These are phyloP conservation scores for Caenorhabditis parvicauda DNA, from an alignment of 2,888 invertebrate species.

Conservation along the genomic window DNA sequence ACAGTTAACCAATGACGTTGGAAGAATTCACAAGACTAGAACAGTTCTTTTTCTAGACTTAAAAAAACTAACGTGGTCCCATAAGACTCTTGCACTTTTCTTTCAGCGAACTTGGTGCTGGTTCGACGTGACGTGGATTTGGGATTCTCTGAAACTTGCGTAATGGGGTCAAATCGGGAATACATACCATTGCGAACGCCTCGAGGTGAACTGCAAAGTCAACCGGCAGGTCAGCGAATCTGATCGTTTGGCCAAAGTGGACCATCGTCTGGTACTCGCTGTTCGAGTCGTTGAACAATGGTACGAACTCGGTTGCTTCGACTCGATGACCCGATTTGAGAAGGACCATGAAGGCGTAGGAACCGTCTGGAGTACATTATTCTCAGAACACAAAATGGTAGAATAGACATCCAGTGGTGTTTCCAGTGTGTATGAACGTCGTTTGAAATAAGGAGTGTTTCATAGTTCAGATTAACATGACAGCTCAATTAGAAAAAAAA, in stretches of 20 bases:
- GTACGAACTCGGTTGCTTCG: constrained; percentile 37
- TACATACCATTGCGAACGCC: constrained; percentile 43
- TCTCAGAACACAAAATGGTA: too few relatives aligned
- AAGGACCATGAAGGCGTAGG: constrained; percentile 35
- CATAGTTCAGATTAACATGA: too few relatives aligned
- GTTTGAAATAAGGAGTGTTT: too few relatives aligned
- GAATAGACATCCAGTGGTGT: too few relatives aligned
- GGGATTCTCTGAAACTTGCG: constrained; percentile 8
- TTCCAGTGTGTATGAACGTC: too few relatives aligned
- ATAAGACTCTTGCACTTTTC: constrained; percentile 20
- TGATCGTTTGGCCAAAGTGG: constrained; percentile 29
- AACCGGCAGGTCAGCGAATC: constrained; percentile 40
- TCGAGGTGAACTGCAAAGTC: constrained; percentile 42
- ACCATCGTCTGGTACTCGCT: constrained; percentile 6
- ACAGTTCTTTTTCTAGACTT: constrained; percentile 9
- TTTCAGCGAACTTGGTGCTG: constrained; percentile 11
- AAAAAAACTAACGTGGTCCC: constrained; percentile 22
- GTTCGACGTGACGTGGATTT: constrained; percentile 9
- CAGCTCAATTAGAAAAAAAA: too few relatives aligned
- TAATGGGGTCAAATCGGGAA: background rate
- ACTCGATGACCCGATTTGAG: constrained; percentile 39
- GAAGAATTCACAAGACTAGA: too few relatives aligned
- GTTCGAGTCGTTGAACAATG: constrained; percentile 13
- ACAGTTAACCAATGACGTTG: too few relatives aligned
- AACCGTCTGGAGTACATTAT: constrained; percentile 27